Conservation (phyloP, 2,113 vertebrate species). For the Hippoglossus stenolepis region DNA sequence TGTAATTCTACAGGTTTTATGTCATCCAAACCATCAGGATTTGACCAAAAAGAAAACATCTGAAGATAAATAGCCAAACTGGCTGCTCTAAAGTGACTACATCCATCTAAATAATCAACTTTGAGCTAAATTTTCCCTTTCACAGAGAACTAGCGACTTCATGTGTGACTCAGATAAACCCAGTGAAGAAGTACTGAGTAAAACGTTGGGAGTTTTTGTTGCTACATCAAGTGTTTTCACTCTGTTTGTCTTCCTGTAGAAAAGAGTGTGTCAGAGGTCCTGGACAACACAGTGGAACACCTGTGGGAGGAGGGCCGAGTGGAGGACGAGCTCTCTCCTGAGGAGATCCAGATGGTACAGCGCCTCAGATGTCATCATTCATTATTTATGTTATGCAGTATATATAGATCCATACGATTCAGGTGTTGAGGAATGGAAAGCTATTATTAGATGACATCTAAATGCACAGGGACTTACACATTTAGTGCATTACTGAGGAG, state of each 20-base stretch:
- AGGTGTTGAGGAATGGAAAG: not conserved
- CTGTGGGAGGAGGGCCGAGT: conserved; percentile 87
- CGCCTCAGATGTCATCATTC: conserved; percentile 1
- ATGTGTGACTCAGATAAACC: too few species aligned
- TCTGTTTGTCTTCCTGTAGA: conserved; percentile 76
- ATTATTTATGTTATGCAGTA: not conserved
- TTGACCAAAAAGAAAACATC: too few species aligned
- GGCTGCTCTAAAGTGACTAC: too few species aligned
- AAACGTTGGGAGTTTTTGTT: not conserved
- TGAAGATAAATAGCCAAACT: too few species aligned
- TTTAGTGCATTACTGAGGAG: not conserved
- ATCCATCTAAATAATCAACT: too few species aligned
- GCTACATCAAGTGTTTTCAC: not conserved
- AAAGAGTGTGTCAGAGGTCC: conserved; percentile 79
- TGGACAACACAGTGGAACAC: conserved; percentile 74
- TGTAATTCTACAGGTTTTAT: too few species aligned
- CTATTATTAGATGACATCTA: not conserved
- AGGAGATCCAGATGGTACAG: conserved; percentile 96
- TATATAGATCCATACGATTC: conserved; percentile 8
- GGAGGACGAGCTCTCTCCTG: conserved; percentile 94
- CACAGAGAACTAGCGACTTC: too few species aligned
- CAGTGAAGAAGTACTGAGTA: too few species aligned
- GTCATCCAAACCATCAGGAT: too few species aligned
- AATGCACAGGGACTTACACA: not conserved
- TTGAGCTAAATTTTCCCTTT: not conserved